Evolutionary conservation across 2,888 invertebrate species (phyloP), one percentile per base, ranked within the genome.

Genomic region (Eristalinus aeneus): DNA sequence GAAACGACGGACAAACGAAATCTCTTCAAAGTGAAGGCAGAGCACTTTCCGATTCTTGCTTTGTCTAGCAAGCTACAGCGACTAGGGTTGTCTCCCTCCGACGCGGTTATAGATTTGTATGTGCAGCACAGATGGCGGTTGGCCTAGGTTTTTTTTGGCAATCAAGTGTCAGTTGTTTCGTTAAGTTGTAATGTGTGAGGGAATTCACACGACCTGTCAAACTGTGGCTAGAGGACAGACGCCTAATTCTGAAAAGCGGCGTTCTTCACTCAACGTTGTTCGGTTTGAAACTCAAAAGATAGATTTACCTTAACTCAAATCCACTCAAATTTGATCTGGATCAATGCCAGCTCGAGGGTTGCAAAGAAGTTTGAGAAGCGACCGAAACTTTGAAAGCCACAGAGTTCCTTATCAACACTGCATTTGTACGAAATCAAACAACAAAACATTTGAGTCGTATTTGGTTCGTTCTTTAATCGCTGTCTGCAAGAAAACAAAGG

Each of bases 161-260:
- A 54, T 54, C 22, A 60, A 63, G 53, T 78, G 83, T 69, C 83
- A 83, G 63, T 56, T 54, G 39, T 53, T 64, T 83, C 68, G 83
- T 83, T 83, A 0, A 78, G 32, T 61, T 8, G 1, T 2, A 56
- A 3, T 16, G 31, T 0, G n/a, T 11, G 36, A 16, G 5, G 34
- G 32, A 32, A 16, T 56, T 10, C 11, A n/a, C 54, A 77, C 23
- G 6, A 27, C 3, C n/a, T 32, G 11, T 77, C 56, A 83, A 82
- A 82, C 67, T 6, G n/a, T 5, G 0, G 0, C n/a, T 1, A 6
- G n/a, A n/a, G 39, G n/a, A 16, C 4, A n/a, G 1, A n/a, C 4
- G 12, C 2, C 1, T n/a, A n/a, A n/a, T n/a, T n/a, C n/a, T 5
- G n/a, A n/a, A 39, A 39, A 39, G 1, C 39, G n/a, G 11, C 3